These are phyloP conservation scores for Leucoraja ocellata DNA, from an alignment of 2,797 vertebrate species.

Conservation along the genomic window DNA sequence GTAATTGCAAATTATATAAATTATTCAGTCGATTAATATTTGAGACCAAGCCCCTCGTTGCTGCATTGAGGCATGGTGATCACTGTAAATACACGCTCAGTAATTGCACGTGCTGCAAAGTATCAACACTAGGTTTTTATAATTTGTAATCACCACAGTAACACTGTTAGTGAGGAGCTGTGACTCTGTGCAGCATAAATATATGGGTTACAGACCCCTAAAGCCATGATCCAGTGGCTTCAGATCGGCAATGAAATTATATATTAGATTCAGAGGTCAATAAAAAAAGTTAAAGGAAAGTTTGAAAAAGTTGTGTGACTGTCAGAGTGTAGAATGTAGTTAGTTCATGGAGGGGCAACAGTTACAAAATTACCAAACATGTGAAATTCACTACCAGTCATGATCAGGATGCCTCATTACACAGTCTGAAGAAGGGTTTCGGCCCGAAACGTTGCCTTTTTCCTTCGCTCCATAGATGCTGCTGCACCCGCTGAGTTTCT, in stretches of 20 bases:
- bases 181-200: neutral
- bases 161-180: neutral
- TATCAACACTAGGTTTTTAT: neutral
- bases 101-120: neutral
- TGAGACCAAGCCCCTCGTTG: neutral
- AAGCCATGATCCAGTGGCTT: neutral
- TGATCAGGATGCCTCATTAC: too few relatives aligned
- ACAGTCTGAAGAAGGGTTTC: too few relatives aligned
- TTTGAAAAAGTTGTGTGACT: neutral
- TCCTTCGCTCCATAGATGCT: too few relatives aligned
- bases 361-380: too few relatives aligned
- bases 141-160: neutral
- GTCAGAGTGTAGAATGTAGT: too few relatives aligned
- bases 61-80: neutral
- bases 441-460: too few relatives aligned
- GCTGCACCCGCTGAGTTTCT: too few relatives aligned
- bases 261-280: neutral
- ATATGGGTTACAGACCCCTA: neutral
- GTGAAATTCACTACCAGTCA: too few relatives aligned
- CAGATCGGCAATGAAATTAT: neutral
- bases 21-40: constrained; percentile 2
- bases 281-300: neutral
- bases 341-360: too few relatives aligned
- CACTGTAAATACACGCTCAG: neutral
- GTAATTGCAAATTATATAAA: constrained; percentile 23